phyloP scores from a whole-genome alignment of 2,113 vertebrate genomes.

The Crotalus horridus region DNA sequence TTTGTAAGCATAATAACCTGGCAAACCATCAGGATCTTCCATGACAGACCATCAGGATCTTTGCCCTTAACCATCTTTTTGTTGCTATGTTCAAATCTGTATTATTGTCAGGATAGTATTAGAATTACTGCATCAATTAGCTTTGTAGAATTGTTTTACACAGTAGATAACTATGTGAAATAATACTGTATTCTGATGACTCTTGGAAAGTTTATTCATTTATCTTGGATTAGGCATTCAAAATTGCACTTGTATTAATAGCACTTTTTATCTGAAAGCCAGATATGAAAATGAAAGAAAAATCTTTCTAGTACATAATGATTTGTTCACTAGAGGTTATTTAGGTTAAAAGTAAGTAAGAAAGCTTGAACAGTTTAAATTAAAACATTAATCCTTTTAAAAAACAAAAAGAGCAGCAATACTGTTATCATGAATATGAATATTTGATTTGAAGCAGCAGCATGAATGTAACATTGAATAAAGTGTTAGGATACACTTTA shows the following conservation, averaged over 20 bases:
- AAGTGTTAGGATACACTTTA: neutral
- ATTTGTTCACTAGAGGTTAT: neutral
- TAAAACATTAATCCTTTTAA: too few relatives aligned
- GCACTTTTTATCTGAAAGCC: conserved; percentile 7
- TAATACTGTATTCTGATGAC: neutral
- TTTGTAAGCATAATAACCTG: neutral
- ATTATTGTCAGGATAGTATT: neutral
- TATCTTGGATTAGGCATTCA: neutral
- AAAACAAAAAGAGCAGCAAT: neutral
- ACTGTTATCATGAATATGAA: neutral
- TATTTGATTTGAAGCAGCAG: neutral
- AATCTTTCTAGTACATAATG: neutral
- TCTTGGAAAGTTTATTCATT: neutral
- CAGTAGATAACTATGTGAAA: neutral
- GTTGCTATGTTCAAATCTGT: neutral
- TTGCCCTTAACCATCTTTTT: neutral
- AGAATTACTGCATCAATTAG: neutral
- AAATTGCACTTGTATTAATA: neutral
- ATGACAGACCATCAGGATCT: neutral
- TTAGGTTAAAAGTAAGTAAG: neutral
- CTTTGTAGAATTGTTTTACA: neutral
- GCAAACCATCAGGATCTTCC: neutral
- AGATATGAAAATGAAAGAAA: neutral
- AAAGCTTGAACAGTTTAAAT: neutral
- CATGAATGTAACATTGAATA: neutral